These are phyloP conservation scores for Chloroclystis v-ata DNA, from an alignment of 2,888 invertebrate genomes.

Conservation along the genomic window DNA sequence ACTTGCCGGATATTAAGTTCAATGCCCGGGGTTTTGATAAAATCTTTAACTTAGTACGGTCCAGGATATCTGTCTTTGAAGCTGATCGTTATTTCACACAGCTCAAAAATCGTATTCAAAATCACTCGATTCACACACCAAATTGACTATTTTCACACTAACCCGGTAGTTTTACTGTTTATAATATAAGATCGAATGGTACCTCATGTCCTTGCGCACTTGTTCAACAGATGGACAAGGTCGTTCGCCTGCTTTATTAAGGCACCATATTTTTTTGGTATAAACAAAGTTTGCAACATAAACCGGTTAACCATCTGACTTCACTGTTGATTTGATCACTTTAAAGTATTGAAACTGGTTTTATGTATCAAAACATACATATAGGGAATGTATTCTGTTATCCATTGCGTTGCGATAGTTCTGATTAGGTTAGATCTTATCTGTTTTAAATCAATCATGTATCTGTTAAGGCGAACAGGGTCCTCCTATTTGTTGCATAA, in stretches of 20 bases:
- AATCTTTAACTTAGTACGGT: conserved; percentile 3
- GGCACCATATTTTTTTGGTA: conserved; percentile 18
- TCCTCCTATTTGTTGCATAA: conserved; percentile 41
- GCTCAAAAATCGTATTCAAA: background rate
- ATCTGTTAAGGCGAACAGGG: conserved; percentile 48
- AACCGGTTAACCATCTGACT: conserved; percentile 26
- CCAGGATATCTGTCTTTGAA: no score
- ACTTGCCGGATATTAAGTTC: conserved; percentile 32
- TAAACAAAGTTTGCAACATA: conserved; percentile 20
- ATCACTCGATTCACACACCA: background rate
- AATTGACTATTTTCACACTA: no score
- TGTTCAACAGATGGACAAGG: conserved; percentile 22
- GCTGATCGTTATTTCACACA: no score
- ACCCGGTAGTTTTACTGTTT: background rate
- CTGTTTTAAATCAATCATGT: conserved; percentile 29
- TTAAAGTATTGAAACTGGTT: background rate
- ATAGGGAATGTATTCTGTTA: conserved; percentile 4
- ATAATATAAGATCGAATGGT: background rate
- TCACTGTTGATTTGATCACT: conserved; percentile 8
- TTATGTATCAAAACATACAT: conserved; percentile 21
- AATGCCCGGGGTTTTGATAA: conserved; percentile 29
- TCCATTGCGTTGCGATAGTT: conserved; percentile 4
- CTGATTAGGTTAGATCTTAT: conserved; percentile 26
- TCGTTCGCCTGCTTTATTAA: conserved; percentile 14
- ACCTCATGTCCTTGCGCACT: conserved; percentile 15